Percentiles rank a stretch among this genome's conserved stretches.
phyloP scores from a whole-genome alignment of 2,113 vertebrate genomes.

The Rhynchomys soricoides region DNA sequence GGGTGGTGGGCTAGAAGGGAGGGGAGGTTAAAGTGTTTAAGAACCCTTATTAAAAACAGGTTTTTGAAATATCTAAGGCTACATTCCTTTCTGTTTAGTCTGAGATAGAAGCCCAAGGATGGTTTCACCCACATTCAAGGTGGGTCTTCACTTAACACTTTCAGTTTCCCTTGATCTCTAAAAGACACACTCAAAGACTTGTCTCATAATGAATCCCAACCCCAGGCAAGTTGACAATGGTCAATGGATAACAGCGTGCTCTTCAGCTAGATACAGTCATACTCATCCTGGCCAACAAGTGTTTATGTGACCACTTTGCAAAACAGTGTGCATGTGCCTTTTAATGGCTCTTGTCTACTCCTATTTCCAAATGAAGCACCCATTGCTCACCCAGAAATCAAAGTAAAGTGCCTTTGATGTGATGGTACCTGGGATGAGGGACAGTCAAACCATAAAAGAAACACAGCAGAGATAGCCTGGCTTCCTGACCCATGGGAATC shows the following conservation, averaged over 20 bases:
- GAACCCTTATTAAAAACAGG: no score
- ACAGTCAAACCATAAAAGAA: not conserved
- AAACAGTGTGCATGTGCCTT: not conserved
- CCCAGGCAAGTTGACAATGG: not conserved
- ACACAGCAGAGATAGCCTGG: not conserved
- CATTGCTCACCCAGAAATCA: not conserved
- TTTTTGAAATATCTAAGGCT: no score
- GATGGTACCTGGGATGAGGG: not conserved
- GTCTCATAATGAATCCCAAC: not conserved
- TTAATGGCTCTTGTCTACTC: not conserved
- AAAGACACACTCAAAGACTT: not conserved
- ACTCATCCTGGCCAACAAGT: not conserved
- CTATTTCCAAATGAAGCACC: not conserved
- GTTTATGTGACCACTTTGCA: not conserved
- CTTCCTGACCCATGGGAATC: not conserved
- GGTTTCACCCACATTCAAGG: not conserved
- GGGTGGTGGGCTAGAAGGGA: no score
- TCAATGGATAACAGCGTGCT: not conserved
- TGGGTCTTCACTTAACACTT: not conserved
- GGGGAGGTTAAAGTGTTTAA: no score
- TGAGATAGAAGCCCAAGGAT: not conserved
- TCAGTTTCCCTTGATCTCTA: not conserved
- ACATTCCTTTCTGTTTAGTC: not conserved
- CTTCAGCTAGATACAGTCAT: not conserved
- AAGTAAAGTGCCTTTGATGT: not conserved